Evolutionary conservation across 1,140 invertebrate species (phyloP).

Genomic region (Tetramorium alpestre): DNA sequence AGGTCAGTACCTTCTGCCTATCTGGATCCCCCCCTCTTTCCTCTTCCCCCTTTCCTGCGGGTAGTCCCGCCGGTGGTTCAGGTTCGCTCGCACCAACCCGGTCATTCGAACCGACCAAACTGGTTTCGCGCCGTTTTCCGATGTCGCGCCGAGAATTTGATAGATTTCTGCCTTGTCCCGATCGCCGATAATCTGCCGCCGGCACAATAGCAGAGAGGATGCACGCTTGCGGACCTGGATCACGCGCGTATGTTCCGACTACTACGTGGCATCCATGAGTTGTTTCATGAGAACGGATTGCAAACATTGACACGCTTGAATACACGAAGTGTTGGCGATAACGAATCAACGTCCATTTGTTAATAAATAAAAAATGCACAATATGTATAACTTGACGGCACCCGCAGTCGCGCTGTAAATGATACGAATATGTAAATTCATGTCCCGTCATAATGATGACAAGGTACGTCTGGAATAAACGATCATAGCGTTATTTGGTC

Average conservation of each 20-base stretch:
- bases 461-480: background rate
- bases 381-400: background rate
- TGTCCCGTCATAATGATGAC: background rate
- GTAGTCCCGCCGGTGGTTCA: slow-evolving; percentile 60
- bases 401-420: background rate
- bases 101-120: slow-evolving; percentile 84
- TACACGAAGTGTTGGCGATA: background rate
- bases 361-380: slow-evolving; percentile 14
- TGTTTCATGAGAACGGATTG: background rate
- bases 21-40: slow-evolving; percentile 57
- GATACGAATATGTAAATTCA: background rate
- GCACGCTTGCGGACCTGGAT: background rate
- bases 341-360: background rate
- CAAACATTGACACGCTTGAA: background rate
- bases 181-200: slow-evolving; percentile 71
- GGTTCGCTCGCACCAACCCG: slow-evolving; percentile 75
- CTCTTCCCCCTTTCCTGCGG: slow-evolving; percentile 24
- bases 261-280: background rate
- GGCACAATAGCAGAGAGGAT: slow-evolving; percentile 38
- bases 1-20: slow-evolving; percentile 74
- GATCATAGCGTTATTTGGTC: background rate
- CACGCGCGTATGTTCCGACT: slow-evolving; percentile 9
- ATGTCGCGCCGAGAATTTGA: slow-evolving; percentile 83
- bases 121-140: slow-evolving; percentile 83
- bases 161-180: slow-evolving; percentile 81